Percentiles rank a stretch among this genome's conserved stretches.
Conservation (phyloP, 2,797 vertebrate genomes). For the Carduelis carduelis region DNA sequence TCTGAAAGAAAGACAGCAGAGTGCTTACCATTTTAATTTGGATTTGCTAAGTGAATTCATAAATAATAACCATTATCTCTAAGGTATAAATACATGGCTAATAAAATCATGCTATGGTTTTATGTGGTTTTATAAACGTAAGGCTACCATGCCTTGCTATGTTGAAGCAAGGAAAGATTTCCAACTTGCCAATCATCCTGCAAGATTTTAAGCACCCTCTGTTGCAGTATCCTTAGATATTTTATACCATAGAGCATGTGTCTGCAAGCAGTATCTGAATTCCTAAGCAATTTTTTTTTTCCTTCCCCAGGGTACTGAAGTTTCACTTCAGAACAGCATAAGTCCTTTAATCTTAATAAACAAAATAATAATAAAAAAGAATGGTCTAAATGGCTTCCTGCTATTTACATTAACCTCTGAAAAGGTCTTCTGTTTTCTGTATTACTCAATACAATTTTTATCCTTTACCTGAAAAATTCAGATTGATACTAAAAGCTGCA, state of each 20-base stretch:
- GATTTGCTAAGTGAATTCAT: not conserved
- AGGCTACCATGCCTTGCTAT: too few relatives aligned
- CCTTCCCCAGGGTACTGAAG: not conserved
- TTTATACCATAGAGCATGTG: not conserved
- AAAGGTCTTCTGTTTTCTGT: not conserved
- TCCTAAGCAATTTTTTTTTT: not conserved
- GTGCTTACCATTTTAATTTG: not conserved
- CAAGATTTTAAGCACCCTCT: not conserved
- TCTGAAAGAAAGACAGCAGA: not conserved
- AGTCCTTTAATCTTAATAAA: slow-evolving; percentile 27
- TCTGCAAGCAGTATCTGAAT: not conserved
- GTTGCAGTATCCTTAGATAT: not conserved
- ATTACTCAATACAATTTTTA: slow-evolving; percentile 2
- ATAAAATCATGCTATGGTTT: not conserved
- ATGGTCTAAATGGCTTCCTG: not conserved
- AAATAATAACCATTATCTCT: not conserved
- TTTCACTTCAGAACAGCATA: not conserved
- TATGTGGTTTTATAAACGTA: too few relatives aligned
- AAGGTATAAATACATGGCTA: not conserved
- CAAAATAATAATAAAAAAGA: not conserved
- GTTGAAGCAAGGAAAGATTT: not conserved
- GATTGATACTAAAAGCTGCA: slow-evolving; percentile 19
- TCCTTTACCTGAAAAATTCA: not conserved
- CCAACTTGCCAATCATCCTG: not conserved
- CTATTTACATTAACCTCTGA: slow-evolving; percentile 31